phyloP scores from a whole-genome alignment of 1,140 invertebrate genomes.

The Macrosteles quadrilineatus region DNA sequence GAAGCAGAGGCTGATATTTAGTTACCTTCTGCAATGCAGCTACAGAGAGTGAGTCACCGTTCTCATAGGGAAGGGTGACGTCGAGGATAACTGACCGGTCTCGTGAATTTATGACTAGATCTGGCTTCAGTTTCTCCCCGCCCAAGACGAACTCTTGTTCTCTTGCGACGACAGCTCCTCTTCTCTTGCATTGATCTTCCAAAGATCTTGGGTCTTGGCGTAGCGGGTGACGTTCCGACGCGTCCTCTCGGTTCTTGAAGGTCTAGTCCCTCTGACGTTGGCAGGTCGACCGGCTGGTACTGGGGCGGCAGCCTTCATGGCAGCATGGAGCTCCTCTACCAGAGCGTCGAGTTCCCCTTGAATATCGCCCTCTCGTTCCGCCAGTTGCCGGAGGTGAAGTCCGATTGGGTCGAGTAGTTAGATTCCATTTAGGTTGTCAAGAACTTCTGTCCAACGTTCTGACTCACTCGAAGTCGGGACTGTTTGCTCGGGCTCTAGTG shows the following conservation, averaged over 20 bases:
- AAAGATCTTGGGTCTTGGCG: slow-evolving; percentile 13
- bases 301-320: background rate
- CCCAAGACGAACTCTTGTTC: background rate
- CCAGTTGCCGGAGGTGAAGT: background rate
- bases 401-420: background rate
- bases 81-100: background rate
- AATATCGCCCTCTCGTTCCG: background rate
- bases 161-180: background rate
- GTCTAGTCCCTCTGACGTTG: background rate
- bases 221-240: background rate
- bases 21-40: background rate
- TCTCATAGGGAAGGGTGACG: background rate
- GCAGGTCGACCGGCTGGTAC: background rate
- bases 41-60: background rate
- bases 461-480: too few relatives aligned
- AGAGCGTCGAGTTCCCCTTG: too few relatives aligned
- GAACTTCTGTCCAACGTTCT: too few relatives aligned
- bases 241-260: background rate
- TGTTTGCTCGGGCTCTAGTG: too few relatives aligned
- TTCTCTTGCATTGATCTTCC: background rate
- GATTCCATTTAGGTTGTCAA: too few relatives aligned
- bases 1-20: background rate
- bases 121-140: background rate
- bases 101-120: background rate
- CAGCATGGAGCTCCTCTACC: background rate